Evolutionary conservation across 2,113 vertebrate genomes (phyloP), one percentile per base, ranked within the genome.

Genomic region (Asarcornis scutulata): DNA sequence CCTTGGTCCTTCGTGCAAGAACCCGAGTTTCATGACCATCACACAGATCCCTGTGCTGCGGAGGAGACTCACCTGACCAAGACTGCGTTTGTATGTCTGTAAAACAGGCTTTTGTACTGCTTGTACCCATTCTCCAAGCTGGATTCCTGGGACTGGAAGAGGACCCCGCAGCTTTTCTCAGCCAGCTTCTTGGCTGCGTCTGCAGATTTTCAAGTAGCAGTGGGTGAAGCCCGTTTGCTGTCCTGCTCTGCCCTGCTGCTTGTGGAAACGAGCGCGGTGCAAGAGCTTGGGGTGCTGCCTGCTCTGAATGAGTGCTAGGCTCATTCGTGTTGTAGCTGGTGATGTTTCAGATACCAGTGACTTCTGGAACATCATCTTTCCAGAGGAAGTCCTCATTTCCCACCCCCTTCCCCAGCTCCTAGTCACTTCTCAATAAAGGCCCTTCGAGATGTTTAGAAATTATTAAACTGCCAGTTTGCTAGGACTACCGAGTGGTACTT

Each of bases 21-120:
- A 40, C 31, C 52, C 22, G 1, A 0, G 6, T 71, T 76, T 66
- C 23, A 5, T 3, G 40, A 76, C 11, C 4, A 1, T 21, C 9
- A 10, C 4, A 16, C 36, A 32, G 48, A 56, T 56, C 29, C 87
- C 20, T 22, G 31, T 31, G 53, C 53, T 87, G 66, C 34, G 16
- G 17, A 42, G n/a, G 29, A 27, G 44, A 4, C 46, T 64, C 4
- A 8, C 32, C 66, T 36, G 46, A 21, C 58, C 48, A 53, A 13
- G 20, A 1, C n/a, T 18, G 2, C 1, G 0, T n/a, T 38, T 17
- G 1, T 2, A 3, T 32, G 9, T 27, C 40, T 23, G 23, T 12
- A 14, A 46, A 29, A 18, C 36, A 72, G 27, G 3, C 34, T 3
- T 12, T 69, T 31, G 69, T 69, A 4, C 31, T 69, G 69, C 55